Base-by-base conservation (phyloP, 2,888 invertebrate genomes). In the Lobophora halterata region DNA sequence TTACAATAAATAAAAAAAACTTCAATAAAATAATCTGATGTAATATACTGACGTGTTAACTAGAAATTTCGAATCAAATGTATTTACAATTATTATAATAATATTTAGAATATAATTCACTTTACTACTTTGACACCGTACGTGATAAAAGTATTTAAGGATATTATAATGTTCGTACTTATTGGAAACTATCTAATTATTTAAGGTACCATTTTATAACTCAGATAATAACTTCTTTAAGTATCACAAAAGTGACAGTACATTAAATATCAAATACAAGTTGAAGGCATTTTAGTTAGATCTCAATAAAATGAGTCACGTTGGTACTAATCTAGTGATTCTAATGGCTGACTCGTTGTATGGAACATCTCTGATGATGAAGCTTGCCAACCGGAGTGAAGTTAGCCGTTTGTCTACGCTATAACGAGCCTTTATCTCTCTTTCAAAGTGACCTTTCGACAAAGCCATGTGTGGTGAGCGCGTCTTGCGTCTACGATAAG, bases 41-140 rank as follows among this genome's bases (percentile, higher is more conserved):
- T 61, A 68, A 56, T 69, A 69, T 68, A 56, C 56, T 65, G 61
- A 73, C 73, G 79, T 71, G 75, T 77, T 71, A 62, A 69, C 74
- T 74, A 54, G 57, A 62, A 68, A 69, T 73, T 70, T 64, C 46
- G 67, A 72, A 70, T 73, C 57, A 65, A 58, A 55, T 65, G 55
- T 82, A 82, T 81, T 61, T 82, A 81, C 81, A 79, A 60, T 64
- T 59, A 70, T 65, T 65, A 65, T 59, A 70, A 71, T 64, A 61
- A 70, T 68, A 74, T 81, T 82, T 80, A 80, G 80, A 83, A 79
- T 81, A 32, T 76, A 68, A 71, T 65, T 68, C 63, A 57, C 61
- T 65, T 66, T 58, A 34, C 65, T 76, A 76, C 64, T 58, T 68
- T 60, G 66, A 75, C 67, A 67, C 68, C 35, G 24, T 27, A 33